Percentiles rank a stretch among this genome's conserved stretches.
These are phyloP conservation scores for Ascaphus truei DNA, from an alignment of 2,113 vertebrate genomes.

Conservation along the genomic window DNA sequence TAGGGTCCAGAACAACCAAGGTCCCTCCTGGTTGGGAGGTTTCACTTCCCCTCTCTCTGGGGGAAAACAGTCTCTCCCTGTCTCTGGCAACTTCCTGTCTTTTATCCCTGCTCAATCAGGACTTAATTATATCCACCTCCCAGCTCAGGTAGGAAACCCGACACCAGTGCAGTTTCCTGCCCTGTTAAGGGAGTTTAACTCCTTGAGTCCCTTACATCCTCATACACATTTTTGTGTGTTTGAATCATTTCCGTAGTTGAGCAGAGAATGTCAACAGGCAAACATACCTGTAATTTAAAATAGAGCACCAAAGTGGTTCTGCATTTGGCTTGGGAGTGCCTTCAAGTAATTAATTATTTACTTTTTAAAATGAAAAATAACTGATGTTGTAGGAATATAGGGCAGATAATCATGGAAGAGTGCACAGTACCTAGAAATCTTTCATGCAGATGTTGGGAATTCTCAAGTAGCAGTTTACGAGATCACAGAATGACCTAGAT, in stretches of 20 bases:
- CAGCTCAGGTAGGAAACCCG: too few species aligned
- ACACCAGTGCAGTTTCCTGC: too few species aligned
- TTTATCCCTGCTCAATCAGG: too few species aligned
- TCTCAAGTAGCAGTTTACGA: neutral
- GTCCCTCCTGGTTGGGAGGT: too few species aligned
- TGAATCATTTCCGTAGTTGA: neutral
- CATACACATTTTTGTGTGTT: too few species aligned
- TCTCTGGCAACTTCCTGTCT: too few species aligned
- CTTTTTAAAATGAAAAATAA: slow-evolving; percentile 9
- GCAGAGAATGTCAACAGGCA: neutral
- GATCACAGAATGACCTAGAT: slow-evolving; percentile 24
- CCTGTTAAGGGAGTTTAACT: too few species aligned
- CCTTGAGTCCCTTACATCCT: too few species aligned
- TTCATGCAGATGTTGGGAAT: slow-evolving; percentile 30
- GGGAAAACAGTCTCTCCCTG: too few species aligned
- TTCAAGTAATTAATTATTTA: slow-evolving; percentile 16
- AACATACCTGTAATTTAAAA: neutral
- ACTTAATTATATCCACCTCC: too few species aligned
- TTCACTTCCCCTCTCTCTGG: too few species aligned
- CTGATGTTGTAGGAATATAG: slow-evolving; percentile 3
- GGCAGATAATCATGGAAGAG: slow-evolving; percentile 8
- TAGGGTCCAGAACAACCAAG: too few species aligned
- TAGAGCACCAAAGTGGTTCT: neutral
- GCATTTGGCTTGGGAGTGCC: neutral
- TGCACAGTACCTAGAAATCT: slow-evolving; percentile 17